Evolutionary conservation across 2,113 vertebrate genomes (phyloP), one percentile per base, ranked within the genome.

Genomic region (Colius striatus): DNA sequence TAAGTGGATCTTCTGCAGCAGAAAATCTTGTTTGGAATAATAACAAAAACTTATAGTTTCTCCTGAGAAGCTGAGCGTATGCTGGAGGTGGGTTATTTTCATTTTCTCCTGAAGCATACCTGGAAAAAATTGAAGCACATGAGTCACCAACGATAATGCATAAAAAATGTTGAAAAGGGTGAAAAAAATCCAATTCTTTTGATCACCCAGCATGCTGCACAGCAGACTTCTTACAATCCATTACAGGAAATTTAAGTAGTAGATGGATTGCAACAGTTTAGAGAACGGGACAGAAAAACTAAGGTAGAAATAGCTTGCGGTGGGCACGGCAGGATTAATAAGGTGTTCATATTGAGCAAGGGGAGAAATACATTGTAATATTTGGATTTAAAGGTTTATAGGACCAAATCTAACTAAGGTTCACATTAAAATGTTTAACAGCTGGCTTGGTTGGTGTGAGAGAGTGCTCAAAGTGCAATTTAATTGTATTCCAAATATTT

Each of bases 401-500:
- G 16, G 13, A 93, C 70, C n/a, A 70, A 74, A 61, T 86, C 34
- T 74, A 63, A 34, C 60, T 60, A 41, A 27, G 20, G 8, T 43
- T 87, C 65, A 38, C 32, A 58, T 67, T 34, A 61, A 87, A 55
- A 12, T 38, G 67, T 73, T 70, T 80, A 73, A 66, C 92, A 80
- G 22, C 41, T 83, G 16, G 3, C 14, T 92, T 84, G 27, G 38
- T 16, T 53, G 53, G 60, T 67, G 9, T 63, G 20, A 78, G 16
- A 6, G 26, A 92, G 94, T 90, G 7, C 57, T 78, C 23, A 29
- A 67, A 72, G 38, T 66, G 47, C 30, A 86, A 77, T 90, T 90
- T 92, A 76, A 88, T 93, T 81, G 23, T 63, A 71, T 74, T 86
- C 23, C 67, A 90, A 94, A 36, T 92, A 78, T 77, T 84, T 90